Evolutionary conservation across 2,888 invertebrate species (phyloP), one percentile per base, ranked within the genome.

Genomic region (Suillia variegata): DNA sequence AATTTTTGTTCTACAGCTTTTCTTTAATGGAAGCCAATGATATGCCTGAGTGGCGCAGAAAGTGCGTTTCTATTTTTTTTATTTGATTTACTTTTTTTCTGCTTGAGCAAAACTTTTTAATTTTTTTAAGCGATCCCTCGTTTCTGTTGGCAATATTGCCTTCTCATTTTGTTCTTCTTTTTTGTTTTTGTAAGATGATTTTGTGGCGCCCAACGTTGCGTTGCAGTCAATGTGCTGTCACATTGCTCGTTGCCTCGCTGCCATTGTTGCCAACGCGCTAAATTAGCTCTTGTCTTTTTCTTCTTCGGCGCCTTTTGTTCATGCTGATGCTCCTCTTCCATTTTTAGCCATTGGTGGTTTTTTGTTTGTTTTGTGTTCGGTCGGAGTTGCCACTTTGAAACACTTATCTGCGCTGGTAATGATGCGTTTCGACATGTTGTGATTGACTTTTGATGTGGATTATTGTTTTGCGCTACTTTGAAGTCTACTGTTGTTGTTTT

Each of bases 201-300:
- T n/a, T n/a, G 59, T 63, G 66, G 59, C 65, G 59, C 61, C 62
- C 65, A 62, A 62, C 63, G 58, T 34, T 51, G 63, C 63, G 58
- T 49, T 61, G 61, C 58, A 67, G 59, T 63, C 33, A 59, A 67
- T 62, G 63, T 65, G 53, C 59, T 65, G 63, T 63, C 64, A 62
- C 59, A 62, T 61, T 50, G 62, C 10, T 61, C 12, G 31, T 12
- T 13, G n/a, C 38, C 12, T n/a, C n/a, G 38, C 38, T 61, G 58
- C 15, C 22, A 62, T 65, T 62, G 50, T 54, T 58, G 58, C 61
- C 61, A 59, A 62, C 50, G 31, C 10, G 24, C 20, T 50, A 13
- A 50, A 50, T 38, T 38, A n/a, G 38, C 38, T 13, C 12, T 18
- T 31, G 17, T 26, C 26, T 58, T n/a, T 33, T 22, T 21, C 33